Base-by-base conservation (phyloP, 2,888 invertebrate genomes). In the Leptopterna dolabrata region DNA sequence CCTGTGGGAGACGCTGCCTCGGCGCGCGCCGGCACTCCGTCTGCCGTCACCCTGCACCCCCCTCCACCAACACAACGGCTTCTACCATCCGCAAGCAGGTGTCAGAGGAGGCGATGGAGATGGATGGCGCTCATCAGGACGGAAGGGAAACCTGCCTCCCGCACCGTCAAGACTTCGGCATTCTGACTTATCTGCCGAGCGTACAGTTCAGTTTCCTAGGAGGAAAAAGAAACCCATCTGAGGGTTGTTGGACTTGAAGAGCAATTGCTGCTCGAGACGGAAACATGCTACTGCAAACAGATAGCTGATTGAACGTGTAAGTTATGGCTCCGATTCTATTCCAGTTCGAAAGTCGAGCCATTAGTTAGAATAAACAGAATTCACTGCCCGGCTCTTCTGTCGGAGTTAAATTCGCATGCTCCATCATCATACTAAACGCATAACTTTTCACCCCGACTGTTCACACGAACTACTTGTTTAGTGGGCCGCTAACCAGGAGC, bases 21-120 rank as follows among this genome's bases (percentile, higher is more conserved):
- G 63, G 63, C 19, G 13, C 24, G 19, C n/a, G 16, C 63, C 63
- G 19, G 55, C 36, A 36, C 36, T 36, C 36, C 36, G 36, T 7
- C 36, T 36, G n/a, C 51, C 55, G 16, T 55, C 1, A 29, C 73
- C 30, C 0, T n/a, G 13, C 71, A 24, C 71, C 19, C 30, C 29
- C 73, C 73, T 70, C n/a, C 70, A 19, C 24, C 70, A 14, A 9
- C 19, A 14, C n/a, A n/a, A n/a, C n/a, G n/a, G n/a, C n/a, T n/a
- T n/a, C n/a, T n/a, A n/a, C n/a, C n/a, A n/a, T 19, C 70, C 19
- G 24, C 71, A 27, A 30, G 29, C 71, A 76, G 73, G 73, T 76
- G 73, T 76, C 73, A 76, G 73, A 76, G 73, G 73, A 76, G 73
- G 73, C 30, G 73, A 76, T 76, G 73, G 73, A 76, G 73, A 76